Percentiles rank a stretch among this genome's conserved stretches.
phyloP scores from a whole-genome alignment of 2,113 vertebrate species.

The Pollimyrus isidori region DNA sequence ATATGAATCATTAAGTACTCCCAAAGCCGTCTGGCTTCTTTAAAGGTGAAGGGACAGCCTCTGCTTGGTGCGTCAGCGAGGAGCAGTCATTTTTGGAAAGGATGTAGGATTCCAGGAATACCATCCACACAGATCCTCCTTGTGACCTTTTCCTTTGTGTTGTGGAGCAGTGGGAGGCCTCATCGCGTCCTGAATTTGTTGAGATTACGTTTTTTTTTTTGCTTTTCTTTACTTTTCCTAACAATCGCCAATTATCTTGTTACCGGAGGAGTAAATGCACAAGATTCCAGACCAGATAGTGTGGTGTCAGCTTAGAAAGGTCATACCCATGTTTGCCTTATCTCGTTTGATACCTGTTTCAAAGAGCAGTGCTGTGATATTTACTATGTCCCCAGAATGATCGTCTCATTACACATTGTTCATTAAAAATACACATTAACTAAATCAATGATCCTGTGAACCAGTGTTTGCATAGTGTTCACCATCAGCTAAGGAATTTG shows the following conservation, averaged over 20 bases:
- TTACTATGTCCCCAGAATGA: background rate
- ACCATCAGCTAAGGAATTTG: background rate
- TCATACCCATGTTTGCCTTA: background rate
- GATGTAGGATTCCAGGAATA: background rate
- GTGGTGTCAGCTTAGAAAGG: background rate
- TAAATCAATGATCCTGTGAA: background rate
- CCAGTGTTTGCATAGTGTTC: background rate
- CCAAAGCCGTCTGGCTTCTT: background rate
- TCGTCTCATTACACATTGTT: background rate
- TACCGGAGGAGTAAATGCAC: background rate
- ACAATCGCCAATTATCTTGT: background rate
- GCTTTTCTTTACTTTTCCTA: background rate
- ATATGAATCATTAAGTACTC: background rate
- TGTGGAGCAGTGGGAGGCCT: background rate
- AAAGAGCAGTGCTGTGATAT: background rate
- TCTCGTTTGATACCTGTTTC: background rate
- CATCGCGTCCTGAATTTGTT: background rate
- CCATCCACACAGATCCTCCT: background rate
- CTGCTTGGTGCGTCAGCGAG: background rate
- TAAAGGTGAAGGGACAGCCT: background rate
- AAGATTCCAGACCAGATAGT: background rate
- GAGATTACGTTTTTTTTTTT: background rate
- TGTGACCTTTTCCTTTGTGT: background rate
- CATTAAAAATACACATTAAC: background rate
- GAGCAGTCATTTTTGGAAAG: background rate